Base-by-base conservation (phyloP, 2,113 vertebrate species). In the Mus pahari region DNA sequence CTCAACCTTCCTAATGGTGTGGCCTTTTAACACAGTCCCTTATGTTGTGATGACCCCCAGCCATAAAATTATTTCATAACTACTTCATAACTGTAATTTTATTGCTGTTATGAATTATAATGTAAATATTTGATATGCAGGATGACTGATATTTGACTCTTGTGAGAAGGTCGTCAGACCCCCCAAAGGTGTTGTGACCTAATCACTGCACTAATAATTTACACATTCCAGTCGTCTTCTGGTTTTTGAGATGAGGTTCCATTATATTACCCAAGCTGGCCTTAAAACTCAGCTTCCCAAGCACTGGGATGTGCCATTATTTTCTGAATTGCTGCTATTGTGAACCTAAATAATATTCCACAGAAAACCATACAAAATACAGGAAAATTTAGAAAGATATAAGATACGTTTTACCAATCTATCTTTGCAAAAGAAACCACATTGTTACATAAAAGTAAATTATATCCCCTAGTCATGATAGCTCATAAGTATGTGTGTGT, bases 331-430 rank as follows among this genome's bases (percentile, higher is more conserved):
- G 66, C 48, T 26, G 70, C 24, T 70, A 16, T 33, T 22, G 86
- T 77, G 31, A 95, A 55, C 75, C 91, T 94, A 53, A 89, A 91
- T 90, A 91, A 39, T 4, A 28, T 93, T 45, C 78, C 62, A 2
- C 26, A 42, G 39, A 77, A 77, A 83, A 97, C 83, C 70, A 70
- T 31, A 73, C 45, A 87, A 95, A 92, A 95, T 58, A 68, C 7
- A 91, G 92, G 75, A 92, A 55, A 60, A 95, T 12, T 58, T 68
- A 70, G 77, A 93, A 58, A 90, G 12, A 11, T 90, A 53, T 16
- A 58, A 90, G 12, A 11, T 90, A 58, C 14, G 62, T 96, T 66
- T 84, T 73, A 95, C 79, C 82, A 84, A 73, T 2, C 36, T 58
- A 58, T 45, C 92, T 74, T 92, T 91, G 90, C 28, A 39, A 92